Evolutionary conservation across 1,140 invertebrate species (phyloP), one percentile per base, ranked within the genome.

Genomic region (Anoplolepis gracilipes): DNA sequence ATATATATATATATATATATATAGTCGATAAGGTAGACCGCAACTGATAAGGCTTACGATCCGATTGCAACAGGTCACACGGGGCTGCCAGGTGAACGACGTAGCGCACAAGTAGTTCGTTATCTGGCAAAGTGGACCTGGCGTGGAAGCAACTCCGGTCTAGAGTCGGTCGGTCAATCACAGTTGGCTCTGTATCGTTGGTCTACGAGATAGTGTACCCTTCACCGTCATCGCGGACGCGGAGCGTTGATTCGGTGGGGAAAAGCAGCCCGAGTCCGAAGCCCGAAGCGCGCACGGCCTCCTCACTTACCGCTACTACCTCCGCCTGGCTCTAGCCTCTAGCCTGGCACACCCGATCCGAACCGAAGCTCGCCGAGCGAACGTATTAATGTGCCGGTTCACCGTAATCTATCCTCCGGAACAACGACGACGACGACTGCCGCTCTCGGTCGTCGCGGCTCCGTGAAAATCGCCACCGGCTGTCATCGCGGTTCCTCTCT

Each of bases 311-410:
- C 88, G 91, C 91, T 90, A 69, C 91, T 90, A 67, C 25, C 75
- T 61, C 19, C 28, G n/a, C n/a, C 22, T 55, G 79, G 25, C 62
- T 36, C 70, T 65, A 77, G 61, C 81, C 92, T 92, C 92, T 91
- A 93, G 91, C 91, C 92, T 93, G 93, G 93, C 92, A 93, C 91
- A 88, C 90, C 92, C 93, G 93, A 93, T 89, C 86, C 78, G 86
- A 91, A 81, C 91, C 93, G 92, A 92, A 90, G 78, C 89, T 88
- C 86, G 36, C 91, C 91, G 91, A 90, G 91, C 85, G 91, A 88
- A 93, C 92, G 92, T 91, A 92, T 93, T 92, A 93, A 93, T 92
- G 93, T 92, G 93, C 94, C 93, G 94, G 93, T 94, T 81, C 90
- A 93, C 89, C 90, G 91, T 90, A 70, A 84, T 84, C 88, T 59